phyloP scores from a whole-genome alignment of 1,140 invertebrate genomes.

The Caenorhabditis tropicalis region DNA sequence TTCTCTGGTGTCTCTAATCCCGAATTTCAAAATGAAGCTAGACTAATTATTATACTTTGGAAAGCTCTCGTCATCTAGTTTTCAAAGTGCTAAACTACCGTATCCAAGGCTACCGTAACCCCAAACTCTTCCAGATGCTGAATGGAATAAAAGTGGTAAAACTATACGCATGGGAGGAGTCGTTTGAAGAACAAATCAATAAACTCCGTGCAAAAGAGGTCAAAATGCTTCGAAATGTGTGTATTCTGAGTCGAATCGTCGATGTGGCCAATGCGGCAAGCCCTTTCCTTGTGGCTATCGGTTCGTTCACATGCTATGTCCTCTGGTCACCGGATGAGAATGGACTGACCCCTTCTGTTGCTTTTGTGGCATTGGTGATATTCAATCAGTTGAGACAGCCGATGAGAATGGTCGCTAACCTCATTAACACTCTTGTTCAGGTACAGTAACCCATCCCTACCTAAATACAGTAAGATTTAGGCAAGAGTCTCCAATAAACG shows the following conservation, averaged over 20 bases:
- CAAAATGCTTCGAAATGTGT: constrained; percentile 21
- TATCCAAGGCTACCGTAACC: too few relatives aligned
- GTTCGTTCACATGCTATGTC: constrained; percentile 22
- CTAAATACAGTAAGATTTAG: too few relatives aligned
- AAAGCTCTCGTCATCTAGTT: too few relatives aligned
- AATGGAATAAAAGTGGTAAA: constrained; percentile 50
- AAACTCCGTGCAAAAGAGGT: constrained; percentile 41
- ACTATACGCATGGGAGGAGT: constrained; percentile 54
- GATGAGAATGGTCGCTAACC: constrained; percentile 48
- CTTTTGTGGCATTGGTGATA: constrained; percentile 77
- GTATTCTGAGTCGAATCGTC: constrained; percentile 17
- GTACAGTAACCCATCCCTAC: too few relatives aligned
- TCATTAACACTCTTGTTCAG: constrained; percentile 46
- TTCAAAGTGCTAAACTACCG: too few relatives aligned
- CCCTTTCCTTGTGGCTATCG: constrained; percentile 12
- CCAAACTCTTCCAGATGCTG: not conserved
- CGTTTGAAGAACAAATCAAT: constrained; percentile 52
- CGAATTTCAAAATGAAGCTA: too few relatives aligned
- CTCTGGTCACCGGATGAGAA: not conserved
- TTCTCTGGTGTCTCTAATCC: too few relatives aligned
- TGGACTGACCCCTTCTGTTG: constrained; percentile 76
- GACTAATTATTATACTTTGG: too few relatives aligned
- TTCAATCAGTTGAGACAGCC: constrained; percentile 75
- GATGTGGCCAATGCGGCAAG: constrained; percentile 19
- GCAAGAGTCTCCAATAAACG: constrained; percentile 54